Conservation (phyloP, 2,113 vertebrate genomes). For the Paralichthys olivaceus region DNA sequence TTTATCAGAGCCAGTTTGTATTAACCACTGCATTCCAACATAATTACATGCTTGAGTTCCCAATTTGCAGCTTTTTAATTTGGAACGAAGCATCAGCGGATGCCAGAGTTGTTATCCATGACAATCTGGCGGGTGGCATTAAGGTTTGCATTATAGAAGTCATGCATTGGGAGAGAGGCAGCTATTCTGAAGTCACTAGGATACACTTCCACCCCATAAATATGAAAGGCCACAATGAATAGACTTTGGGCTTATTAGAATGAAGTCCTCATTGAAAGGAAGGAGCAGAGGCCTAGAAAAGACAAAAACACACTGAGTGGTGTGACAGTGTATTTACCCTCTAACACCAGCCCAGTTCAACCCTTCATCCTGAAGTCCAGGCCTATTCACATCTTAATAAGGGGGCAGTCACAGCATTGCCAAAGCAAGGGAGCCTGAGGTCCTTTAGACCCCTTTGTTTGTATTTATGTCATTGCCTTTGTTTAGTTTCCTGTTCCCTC, state of each 20-base stretch:
- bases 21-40: constrained; percentile 67
- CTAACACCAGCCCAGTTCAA: constrained; percentile 44
- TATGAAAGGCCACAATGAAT: constrained; percentile 45
- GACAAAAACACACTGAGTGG: constrained; percentile 49
- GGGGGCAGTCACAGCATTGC: constrained; percentile 37
- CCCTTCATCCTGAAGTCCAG: constrained; percentile 44
- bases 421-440: constrained; percentile 36
- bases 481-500: constrained; percentile 58
- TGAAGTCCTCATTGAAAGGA: constrained; percentile 42
- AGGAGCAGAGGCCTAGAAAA: constrained; percentile 30
- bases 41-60: constrained; percentile 83
- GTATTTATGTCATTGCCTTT: constrained; percentile 65
- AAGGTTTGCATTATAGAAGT: constrained; percentile 73
- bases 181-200: constrained; percentile 46
- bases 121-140: constrained; percentile 77
- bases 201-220: constrained; percentile 48
- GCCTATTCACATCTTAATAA: constrained; percentile 58
- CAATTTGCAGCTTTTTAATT: constrained; percentile 80
- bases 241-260: constrained; percentile 51
- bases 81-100: constrained; percentile 75
- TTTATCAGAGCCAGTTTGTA: constrained; percentile 69
- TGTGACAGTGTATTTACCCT: constrained; percentile 61
- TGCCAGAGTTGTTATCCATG: constrained; percentile 75
- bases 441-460: constrained; percentile 65
- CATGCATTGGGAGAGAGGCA: constrained; percentile 52